Evolutionary conservation across 1,140 invertebrate species (phyloP).

Genomic region (Phymastichus coffea): DNA sequence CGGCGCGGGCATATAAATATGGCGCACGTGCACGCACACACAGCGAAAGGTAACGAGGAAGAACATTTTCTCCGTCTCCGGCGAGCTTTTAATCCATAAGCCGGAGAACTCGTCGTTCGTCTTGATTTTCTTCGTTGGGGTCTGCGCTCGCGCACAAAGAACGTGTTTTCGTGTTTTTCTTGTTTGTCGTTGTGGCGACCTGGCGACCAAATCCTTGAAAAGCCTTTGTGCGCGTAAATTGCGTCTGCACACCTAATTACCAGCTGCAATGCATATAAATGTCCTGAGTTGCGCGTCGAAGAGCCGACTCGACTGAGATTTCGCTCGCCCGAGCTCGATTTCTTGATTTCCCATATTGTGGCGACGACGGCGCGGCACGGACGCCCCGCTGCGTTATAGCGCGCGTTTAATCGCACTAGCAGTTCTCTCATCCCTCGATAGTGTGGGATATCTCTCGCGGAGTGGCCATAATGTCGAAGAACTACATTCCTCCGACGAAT

Average conservation of each 20-base stretch:
- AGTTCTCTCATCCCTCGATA: conserved; percentile 52
- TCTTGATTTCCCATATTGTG: conserved; percentile 50
- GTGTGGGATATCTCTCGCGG: conserved; percentile 45
- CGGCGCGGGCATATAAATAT: conserved; percentile 27
- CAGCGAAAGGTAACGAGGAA: not conserved
- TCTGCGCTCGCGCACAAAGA: too few species aligned
- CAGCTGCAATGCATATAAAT: not conserved
- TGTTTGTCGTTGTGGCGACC: too few species aligned
- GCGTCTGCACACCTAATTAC: conserved; percentile 10
- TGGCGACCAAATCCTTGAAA: too few species aligned
- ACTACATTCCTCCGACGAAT: conserved; percentile 43
- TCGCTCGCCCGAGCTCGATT: conserved; percentile 33
- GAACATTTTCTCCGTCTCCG: too few species aligned
- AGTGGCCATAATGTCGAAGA: conserved; percentile 45
- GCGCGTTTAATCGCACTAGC: conserved; percentile 50
- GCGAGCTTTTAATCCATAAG: conserved; percentile 6
- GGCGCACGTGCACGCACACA: conserved; percentile 15
- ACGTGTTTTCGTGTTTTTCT: too few species aligned
- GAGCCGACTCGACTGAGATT: conserved; percentile 9
- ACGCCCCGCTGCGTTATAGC: conserved; percentile 48
- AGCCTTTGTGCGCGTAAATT: too few species aligned
- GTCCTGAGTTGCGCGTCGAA: not conserved
- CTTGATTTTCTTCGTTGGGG: conserved; percentile 1
- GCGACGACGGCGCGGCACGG: conserved; percentile 33
- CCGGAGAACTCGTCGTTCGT: conserved; percentile 2